Base-by-base conservation (phyloP, 2,797 vertebrate genomes). In the Orestias chungarensis region DNA sequence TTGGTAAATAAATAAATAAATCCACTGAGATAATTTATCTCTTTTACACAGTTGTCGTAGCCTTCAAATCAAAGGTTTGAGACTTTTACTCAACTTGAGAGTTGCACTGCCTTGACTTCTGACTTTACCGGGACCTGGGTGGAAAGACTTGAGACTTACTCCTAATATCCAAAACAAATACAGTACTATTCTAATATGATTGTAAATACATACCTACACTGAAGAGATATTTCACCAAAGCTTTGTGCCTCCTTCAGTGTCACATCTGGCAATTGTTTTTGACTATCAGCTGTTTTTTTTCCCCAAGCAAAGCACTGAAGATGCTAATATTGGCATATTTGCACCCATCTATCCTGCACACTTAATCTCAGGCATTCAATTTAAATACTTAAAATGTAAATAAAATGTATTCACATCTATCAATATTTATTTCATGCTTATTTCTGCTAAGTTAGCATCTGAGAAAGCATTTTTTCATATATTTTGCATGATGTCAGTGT, bases 271-370 rank as follows among this genome's bases (percentile, higher is more conserved):
- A n/a, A 40, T 62, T 0, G 6, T 62, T 62, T 62, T 40, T 40
- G 31, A 40, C 59, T 40, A 14, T 62, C 59, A 62, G 59, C 59
- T 40, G 14, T 40, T 62, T 40, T 25, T 62, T 62, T 62, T n/a
- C n/a, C n/a, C 12, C 12, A 7, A 40, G 35, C 35, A n/a, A 11
- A 62, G 59, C 59, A 6, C 10, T 40, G 25, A 62, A 62, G 35
- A 0, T 25, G 23, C 25, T 23, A 2, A 40, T 62, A 12, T 3
- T n/a, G 59, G 1, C 23, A n/a, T 38, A 40, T n/a, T 40, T 40
- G 7, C 18, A 35, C 57, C 20, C 31, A 61, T 20, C 57, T 61
- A 4, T 6, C 9, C 38, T n/a, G 4, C 23, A n/a, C 7, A 25
- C n/a, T 50, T 4, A 9, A 23, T 25, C 8, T 23, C 3, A 5